phyloP scores from a whole-genome alignment of 1,140 invertebrate species.

The Sycophila sp. region DNA sequence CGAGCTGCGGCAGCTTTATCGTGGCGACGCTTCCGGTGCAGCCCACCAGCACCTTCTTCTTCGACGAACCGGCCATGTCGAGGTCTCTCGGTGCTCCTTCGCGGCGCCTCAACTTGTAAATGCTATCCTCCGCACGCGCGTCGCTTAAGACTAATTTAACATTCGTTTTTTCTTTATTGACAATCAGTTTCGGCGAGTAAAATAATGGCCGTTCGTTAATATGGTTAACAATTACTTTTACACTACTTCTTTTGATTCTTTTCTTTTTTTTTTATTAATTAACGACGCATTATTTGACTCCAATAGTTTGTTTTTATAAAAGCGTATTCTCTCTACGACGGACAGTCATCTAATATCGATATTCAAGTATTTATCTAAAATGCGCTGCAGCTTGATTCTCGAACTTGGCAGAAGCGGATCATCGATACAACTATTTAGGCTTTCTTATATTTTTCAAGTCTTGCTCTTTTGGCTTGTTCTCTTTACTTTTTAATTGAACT shows the following conservation, averaged over 20 bases:
- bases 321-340: constrained; percentile 4
- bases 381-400: neutral
- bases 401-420: constrained; percentile 16
- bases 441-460: constrained; percentile 10
- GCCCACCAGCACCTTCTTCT: constrained; percentile 77
- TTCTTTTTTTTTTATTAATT: neutral
- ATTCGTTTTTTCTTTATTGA: constrained; percentile 13
- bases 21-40: constrained; percentile 93
- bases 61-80: constrained; percentile 29
- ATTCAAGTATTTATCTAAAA: constrained; percentile 4
- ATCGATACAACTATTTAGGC: constrained; percentile 10
- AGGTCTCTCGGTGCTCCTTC: neutral
- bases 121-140: no score
- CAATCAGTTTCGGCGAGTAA: neutral
- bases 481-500: neutral
- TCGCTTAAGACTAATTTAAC: constrained; percentile 1
- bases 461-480: constrained; percentile 9
- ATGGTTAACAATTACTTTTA: neutral
- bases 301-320: neutral
- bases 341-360: constrained; percentile 2
- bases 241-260: neutral
- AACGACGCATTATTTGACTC: neutral
- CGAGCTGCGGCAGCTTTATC: constrained; percentile 82
- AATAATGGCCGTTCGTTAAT: constrained; percentile 1
- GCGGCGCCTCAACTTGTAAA: no score